phyloP scores from a whole-genome alignment of 1,140 invertebrate species.

The Pantala flavescens region DNA sequence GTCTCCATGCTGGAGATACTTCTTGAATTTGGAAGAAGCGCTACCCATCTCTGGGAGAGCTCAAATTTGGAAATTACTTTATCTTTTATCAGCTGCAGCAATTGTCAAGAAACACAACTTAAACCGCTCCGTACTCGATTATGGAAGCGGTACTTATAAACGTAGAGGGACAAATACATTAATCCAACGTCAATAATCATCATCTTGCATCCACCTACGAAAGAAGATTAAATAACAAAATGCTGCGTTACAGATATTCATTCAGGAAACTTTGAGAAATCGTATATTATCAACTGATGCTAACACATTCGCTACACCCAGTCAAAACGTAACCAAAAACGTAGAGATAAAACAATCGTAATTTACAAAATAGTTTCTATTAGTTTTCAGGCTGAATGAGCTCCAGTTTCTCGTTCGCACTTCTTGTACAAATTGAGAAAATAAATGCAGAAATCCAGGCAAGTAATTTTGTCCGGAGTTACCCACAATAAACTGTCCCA shows the following conservation, averaged over 20 bases:
- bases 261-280: too few species aligned
- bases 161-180: not conserved
- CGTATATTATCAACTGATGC: too few species aligned
- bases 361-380: too few species aligned
- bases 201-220: not conserved
- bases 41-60: constrained; percentile 45
- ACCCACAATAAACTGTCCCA: not conserved
- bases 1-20: constrained; percentile 59
- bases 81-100: not conserved
- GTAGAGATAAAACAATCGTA: too few species aligned
- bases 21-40: constrained; percentile 58
- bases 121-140: not conserved
- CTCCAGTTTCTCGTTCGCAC: too few species aligned
- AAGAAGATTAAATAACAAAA: not conserved
- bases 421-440: too few species aligned
- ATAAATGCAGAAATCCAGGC: too few species aligned
- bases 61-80: not conserved
- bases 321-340: too few species aligned
- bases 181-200: constrained; percentile 3
- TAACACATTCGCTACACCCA: too few species aligned
- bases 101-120: constrained; percentile 14
- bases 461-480: not conserved
- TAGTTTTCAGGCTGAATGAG: too few species aligned
- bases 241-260: too few species aligned
- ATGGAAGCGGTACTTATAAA: not conserved